phyloP scores from a whole-genome alignment of 2,797 vertebrate species.

The Brachymystax lenok region DNA sequence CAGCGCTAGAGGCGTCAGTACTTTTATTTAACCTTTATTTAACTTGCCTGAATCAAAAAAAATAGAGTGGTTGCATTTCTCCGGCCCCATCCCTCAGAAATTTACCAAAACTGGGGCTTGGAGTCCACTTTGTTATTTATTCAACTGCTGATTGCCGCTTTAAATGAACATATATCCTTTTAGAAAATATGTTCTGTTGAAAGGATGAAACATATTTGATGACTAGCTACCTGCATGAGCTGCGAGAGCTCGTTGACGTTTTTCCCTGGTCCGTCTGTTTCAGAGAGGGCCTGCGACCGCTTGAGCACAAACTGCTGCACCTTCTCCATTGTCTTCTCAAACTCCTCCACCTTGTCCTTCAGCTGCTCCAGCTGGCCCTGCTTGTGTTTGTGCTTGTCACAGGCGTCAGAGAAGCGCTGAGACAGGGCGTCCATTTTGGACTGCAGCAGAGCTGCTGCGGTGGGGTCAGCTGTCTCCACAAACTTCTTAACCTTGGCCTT shows the following conservation, averaged over 20 bases:
- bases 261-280: constrained; percentile 86
- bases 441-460: constrained; percentile 84
- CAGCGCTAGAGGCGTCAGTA: too few relatives aligned
- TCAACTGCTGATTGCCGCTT: too few relatives aligned
- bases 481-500: constrained; percentile 93
- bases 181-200: not conserved
- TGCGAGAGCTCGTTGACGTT: constrained; percentile 88
- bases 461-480: constrained; percentile 87
- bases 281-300: constrained; percentile 81
- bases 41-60: too few relatives aligned
- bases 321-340: constrained; percentile 86
- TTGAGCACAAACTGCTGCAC: constrained; percentile 87
- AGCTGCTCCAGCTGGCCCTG: constrained; percentile 84
- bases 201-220: not conserved
- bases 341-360: constrained; percentile 89
- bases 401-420: constrained; percentile 83
- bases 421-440: constrained; percentile 88
- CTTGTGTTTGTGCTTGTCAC: constrained; percentile 84
- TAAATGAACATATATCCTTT: not conserved
- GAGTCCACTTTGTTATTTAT: too few relatives aligned
- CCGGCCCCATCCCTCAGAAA: too few relatives aligned
- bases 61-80: too few relatives aligned
- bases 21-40: too few relatives aligned
- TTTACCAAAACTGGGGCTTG: too few relatives aligned
- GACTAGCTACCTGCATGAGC: constrained; percentile 81